A percentile compares a stretch with the other conserved stretches of the same genome.
These are phyloP conservation scores for Calameuta pallipes DNA, from an alignment of 2,888 invertebrate genomes.

Conservation along the genomic window DNA sequence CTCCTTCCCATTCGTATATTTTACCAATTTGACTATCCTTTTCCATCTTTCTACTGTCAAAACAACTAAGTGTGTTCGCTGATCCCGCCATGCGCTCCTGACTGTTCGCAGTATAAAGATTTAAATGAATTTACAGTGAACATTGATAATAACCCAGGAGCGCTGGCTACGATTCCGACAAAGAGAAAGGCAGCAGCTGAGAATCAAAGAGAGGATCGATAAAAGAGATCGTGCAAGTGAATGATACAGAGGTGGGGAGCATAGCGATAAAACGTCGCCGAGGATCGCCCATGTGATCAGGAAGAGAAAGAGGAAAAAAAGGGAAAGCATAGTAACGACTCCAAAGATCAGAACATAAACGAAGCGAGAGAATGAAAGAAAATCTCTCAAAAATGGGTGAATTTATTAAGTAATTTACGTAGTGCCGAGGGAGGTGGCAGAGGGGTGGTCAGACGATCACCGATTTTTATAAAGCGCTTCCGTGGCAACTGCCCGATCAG, in stretches of 20 bases:
- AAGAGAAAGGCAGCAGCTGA: conserved; percentile 4
- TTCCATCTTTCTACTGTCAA: neutral
- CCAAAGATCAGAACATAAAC: conserved; percentile 19
- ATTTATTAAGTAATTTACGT: conserved; percentile 36
- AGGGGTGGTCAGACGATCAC: neutral
- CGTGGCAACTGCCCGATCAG: conserved; percentile 2
- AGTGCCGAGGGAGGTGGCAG: neutral
- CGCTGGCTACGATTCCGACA: neutral
- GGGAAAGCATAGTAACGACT: conserved; percentile 17
- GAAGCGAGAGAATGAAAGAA: conserved; percentile 7
- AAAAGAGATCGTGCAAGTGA: conserved; percentile 14
- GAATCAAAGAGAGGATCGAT: conserved; percentile 1
- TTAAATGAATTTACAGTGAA: neutral
- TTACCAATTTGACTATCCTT: neutral
- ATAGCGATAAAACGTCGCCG: conserved; percentile 13
- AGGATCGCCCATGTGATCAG: conserved; percentile 14
- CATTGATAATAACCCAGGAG: neutral
- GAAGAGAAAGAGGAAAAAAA: conserved; percentile 14
- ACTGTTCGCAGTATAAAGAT: neutral
- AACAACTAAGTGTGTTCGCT: neutral
- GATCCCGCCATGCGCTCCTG: neutral
- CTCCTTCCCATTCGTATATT: conserved; percentile 1
- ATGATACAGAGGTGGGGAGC: conserved; percentile 14
- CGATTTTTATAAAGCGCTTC: neutral
- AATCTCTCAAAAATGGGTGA: conserved; percentile 36